Evolutionary conservation across 2,888 invertebrate genomes (phyloP), one percentile per base, ranked within the genome.

Genomic region (Anoncus sp.): DNA sequence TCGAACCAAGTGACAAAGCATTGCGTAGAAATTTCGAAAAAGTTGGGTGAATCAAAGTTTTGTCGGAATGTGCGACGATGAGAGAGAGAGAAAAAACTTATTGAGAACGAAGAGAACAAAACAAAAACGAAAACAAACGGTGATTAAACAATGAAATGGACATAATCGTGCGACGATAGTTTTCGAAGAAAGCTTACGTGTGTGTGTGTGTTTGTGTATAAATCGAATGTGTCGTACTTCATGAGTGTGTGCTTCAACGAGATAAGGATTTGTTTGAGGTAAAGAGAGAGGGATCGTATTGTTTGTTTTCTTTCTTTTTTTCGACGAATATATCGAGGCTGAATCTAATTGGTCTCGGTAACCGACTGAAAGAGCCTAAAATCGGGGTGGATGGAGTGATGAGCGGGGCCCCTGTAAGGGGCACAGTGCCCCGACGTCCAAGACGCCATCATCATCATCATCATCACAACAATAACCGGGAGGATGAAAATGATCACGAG

Each of bases 351-450:
- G 72, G 55, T 57, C 45, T 59, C 62, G 40, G 67, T 14, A 49
- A 71, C 57, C 53, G 63, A 63, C 59, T 35, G 63, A 72, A 65
- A 67, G 75, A 79, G 51, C 72, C 67, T 57, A 75, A 71, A 79
- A 75, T 69, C 75, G 79, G 79, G 88, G 89, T 90, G 87, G 87
- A 91, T 91, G 90, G 90, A 90, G 91, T 89, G 86, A 90, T 91
- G 90, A 91, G 90, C 89, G 88, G 89, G 88, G 90, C 90, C 90
- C 90, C 89, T 86, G 87, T 85, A 79, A 86, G 89, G 89, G 90
- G 90, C 89, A 88, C 87, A 86, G 85, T 85, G 89, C 89, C 90
- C 89, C 90, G 88, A 81, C 89, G 88, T 86, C 89, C 88, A 82
- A 86, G 87, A 85, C 90, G 89, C 81, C 88, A 88, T 82, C 90